phyloP scores from a whole-genome alignment of 2,113 vertebrate species.

The Lamprotornis superbus region DNA sequence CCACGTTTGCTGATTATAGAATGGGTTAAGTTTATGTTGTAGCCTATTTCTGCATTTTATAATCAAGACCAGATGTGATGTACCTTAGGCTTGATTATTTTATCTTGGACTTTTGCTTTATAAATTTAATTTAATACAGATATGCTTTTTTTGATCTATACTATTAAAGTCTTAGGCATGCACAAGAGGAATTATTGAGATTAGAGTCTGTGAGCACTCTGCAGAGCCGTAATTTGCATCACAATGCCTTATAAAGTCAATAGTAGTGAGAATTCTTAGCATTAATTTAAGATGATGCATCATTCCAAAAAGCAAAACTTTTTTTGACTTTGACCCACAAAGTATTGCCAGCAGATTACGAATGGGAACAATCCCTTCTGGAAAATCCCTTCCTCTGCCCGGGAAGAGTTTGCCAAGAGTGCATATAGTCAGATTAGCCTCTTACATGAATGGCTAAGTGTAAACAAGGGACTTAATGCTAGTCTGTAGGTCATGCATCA shows the following conservation, averaged over 20 bases:
- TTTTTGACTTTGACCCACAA: not conserved
- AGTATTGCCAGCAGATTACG: not conserved
- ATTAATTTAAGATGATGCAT: not conserved
- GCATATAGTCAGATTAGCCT: not conserved
- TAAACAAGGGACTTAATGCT: conserved; percentile 40
- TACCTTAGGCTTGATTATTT: not conserved
- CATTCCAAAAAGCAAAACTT: not conserved
- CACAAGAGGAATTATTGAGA: conserved; percentile 15
- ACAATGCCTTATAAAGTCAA: not conserved
- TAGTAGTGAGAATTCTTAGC: not conserved
- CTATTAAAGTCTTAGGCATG: not conserved
- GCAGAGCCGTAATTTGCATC: not conserved
- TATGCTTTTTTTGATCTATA: not conserved
- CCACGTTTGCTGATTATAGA: not conserved
- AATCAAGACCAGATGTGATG: not conserved
- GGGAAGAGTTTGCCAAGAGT: not conserved
- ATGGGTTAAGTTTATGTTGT: not conserved
- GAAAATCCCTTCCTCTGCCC: conserved; percentile 1
- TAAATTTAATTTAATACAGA: not conserved
- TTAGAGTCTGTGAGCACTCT: not conserved
- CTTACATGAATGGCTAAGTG: not conserved
- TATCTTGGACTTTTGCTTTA: not conserved
- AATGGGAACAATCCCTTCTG: not conserved
- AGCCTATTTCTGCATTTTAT: not conserved
- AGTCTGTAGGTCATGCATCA: not conserved